Conservation (phyloP, 2,888 invertebrate genomes). For the Fragum fragum region DNA sequence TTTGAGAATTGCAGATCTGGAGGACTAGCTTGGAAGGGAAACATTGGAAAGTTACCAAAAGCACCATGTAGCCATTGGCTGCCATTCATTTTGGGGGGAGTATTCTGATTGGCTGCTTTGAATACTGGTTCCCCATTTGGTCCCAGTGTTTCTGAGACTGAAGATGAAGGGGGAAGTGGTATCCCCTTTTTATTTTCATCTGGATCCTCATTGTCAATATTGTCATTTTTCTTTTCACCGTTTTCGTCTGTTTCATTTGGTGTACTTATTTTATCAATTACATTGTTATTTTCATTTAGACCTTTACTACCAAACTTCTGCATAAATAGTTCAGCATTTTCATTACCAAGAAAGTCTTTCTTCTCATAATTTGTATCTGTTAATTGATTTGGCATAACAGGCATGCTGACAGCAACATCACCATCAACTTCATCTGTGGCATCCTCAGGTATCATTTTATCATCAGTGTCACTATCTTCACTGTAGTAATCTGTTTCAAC, state of each 20-base stretch:
- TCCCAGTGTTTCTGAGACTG: slow-evolving; percentile 53
- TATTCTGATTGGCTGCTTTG: slow-evolving; percentile 47
- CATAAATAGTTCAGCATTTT: slow-evolving; percentile 22
- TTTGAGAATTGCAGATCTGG: slow-evolving; percentile 78
- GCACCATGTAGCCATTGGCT: slow-evolving; percentile 74
- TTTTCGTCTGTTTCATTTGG: slow-evolving; percentile 45
- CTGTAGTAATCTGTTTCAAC: slow-evolving; percentile 74
- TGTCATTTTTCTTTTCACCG: slow-evolving; percentile 23
- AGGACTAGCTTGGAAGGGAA: slow-evolving; percentile 78
- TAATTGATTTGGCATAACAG: slow-evolving; percentile 49
- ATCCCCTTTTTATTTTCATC: slow-evolving; percentile 54
- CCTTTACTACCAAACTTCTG: slow-evolving; percentile 18
- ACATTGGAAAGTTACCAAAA: slow-evolving; percentile 74
- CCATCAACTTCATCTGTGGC: slow-evolving; percentile 75
- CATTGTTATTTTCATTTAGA: slow-evolving; percentile 61
- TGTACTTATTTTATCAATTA: slow-evolving; percentile 53
- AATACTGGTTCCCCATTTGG: slow-evolving; percentile 48
- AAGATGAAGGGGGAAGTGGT: slow-evolving; percentile 58
- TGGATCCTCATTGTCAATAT: slow-evolving; percentile 22
- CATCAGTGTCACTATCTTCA: slow-evolving; percentile 74
- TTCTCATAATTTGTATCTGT: slow-evolving; percentile 34
- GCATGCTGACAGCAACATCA: slow-evolving; percentile 58
- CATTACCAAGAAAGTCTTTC: slow-evolving; percentile 20
- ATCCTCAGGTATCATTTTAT: slow-evolving; percentile 50
- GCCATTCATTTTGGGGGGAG: slow-evolving; percentile 73